Evolutionary conservation across 2,113 vertebrate species (phyloP), one percentile per base, ranked within the genome.

Genomic region (Rhinopomastus cyanomelas): DNA sequence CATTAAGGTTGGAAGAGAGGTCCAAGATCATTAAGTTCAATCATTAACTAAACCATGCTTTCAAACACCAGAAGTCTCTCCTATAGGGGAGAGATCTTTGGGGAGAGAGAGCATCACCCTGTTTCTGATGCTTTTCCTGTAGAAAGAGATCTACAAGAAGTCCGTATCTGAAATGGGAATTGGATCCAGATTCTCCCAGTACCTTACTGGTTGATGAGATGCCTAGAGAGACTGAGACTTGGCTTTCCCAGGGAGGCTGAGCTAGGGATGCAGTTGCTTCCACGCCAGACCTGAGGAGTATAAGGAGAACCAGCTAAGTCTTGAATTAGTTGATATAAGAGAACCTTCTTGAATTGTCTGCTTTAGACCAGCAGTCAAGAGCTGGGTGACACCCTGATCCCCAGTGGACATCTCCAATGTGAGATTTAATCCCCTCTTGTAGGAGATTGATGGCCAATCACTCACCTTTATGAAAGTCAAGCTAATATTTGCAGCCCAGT

Each of bases 151-250:
- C 8, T 20, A 9, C 11, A 26, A 57, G 52, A 44, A 39, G 14
- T 14, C 20, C 7, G 0, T 4, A 0, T 44, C 12, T 66, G 68
- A 36, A 34, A 4, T 44, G 61, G 37, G 49, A 52, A 1, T 29
- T 46, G 73, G 25, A 3, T 34, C 57, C n/a, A 34, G 23, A 8
- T 27, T 26, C 52, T 49, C 36, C 52, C 36, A 18, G 23, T 29
- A 52, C 27, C 22, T 36, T 19, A 53, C 75, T 37, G 21, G 56
- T 8, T 32, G 76, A 25, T 8, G 16, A 57, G 22, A 34, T 13
- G 25, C 29, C 12, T 42, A 42, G 39, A 42, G 39, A 42, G 39
- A 15, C 39, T 42, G 39, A 42, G 39, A 42, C 39, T 42, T 42
- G 39, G 15, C 7, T 1, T 42, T 69, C 15, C 59, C 42, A 16